Evolutionary conservation across 2,113 vertebrate genomes (phyloP), one percentile per base, ranked within the genome.

Genomic region (Thalassarche chlororhynchos): DNA sequence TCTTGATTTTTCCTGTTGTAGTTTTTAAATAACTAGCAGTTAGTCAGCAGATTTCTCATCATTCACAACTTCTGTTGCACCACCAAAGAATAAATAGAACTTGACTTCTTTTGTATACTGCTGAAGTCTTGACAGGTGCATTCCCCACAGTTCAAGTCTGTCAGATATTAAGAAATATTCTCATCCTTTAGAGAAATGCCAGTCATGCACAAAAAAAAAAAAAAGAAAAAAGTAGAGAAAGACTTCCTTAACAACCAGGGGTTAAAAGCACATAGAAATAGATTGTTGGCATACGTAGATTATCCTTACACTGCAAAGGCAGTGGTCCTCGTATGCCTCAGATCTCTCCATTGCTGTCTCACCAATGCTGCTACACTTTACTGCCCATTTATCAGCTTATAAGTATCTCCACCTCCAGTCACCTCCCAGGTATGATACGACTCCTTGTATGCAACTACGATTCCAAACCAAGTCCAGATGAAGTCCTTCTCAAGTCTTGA

Each of bases 161-260:
- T 36, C 54, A 68, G 25, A 40, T 61, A 57, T 14, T 20, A 74
- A 80, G 32, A 60, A 82, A 12, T 21, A 61, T 36, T 66, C 17
- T 89, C 26, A 81, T 5, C 14, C 24, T 72, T 76, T 18, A 58
- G 40, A 80, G n/a, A 60, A 92, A 78, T 7, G 4, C 5, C 69
- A 52, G 8, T 28, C 0, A 0, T 5, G 8, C 5, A 28, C 25
- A 58, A 5, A 52, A 8, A 51, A 36, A 15, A 19, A 31, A 31
- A 26, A 10, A 12, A 17, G 31, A 25, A 20, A 42, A 1, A 38
- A 4, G 21, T 3, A 32, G 17, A 60, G 2, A 44, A 65, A 76
- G 16, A 17, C 5, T 86, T 81, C 28, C 80, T 60, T 52, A 69
- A 70, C 9, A 87, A 72, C 3, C 24, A 87, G 34, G 70, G 25